These are phyloP conservation scores for Suricata suricatta DNA, from an alignment of 2,113 vertebrate species.

Conservation along the genomic window DNA sequence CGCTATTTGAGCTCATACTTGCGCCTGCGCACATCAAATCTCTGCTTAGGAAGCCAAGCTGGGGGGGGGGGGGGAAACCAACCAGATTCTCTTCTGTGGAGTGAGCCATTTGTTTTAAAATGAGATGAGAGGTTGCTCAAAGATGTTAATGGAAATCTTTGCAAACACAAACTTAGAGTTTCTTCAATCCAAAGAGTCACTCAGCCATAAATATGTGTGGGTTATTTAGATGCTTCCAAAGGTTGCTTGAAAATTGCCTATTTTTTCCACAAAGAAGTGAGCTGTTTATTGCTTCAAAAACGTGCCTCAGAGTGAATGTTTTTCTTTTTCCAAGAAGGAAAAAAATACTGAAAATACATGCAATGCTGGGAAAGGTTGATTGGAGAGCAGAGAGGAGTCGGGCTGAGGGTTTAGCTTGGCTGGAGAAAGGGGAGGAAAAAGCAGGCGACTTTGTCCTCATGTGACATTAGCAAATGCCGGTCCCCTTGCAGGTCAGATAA, in stretches of 20 bases:
- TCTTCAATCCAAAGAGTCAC: constrained; percentile 58
- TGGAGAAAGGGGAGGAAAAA: neutral
- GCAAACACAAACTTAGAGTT: constrained; percentile 49
- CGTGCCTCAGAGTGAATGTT: constrained; percentile 35
- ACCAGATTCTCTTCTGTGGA: neutral
- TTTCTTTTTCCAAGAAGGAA: constrained; percentile 34
- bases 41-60: neutral
- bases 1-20: neutral
- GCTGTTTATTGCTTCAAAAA: constrained; percentile 68
- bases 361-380: neutral
- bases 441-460: accelerated
- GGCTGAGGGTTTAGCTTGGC: neutral
- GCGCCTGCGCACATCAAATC: neutral
- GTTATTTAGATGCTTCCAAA: constrained; percentile 73
- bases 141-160: constrained; percentile 64
- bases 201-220: constrained; percentile 47
- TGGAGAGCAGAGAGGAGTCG: neutral
- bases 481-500: neutral
- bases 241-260: constrained; percentile 60
- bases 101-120: constrained; percentile 58
- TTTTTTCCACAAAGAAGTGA: constrained; percentile 73
- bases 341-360: neutral
- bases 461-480: neutral
- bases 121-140: constrained; percentile 53
- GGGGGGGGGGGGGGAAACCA: neutral